phyloP scores from a whole-genome alignment of 2,888 invertebrate species.

The Eugnorisma glareosa region DNA sequence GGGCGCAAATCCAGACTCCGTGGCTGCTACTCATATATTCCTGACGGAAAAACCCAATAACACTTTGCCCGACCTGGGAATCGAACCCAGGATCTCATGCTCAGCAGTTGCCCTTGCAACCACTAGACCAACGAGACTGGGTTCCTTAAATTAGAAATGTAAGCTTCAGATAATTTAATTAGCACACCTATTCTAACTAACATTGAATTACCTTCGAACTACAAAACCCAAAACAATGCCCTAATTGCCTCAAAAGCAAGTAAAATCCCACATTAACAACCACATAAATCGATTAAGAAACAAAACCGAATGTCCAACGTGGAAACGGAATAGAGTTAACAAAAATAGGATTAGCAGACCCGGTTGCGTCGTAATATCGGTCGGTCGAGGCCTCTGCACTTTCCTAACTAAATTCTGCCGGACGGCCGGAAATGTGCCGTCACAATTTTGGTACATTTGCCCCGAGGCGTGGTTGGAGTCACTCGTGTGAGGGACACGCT shows the following conservation, averaged over 20 bases:
- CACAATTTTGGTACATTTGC: constrained; percentile 71
- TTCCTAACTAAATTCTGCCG: constrained; percentile 79
- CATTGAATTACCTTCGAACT: not conserved
- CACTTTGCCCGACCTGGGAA: not conserved
- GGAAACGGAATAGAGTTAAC: constrained; percentile 73
- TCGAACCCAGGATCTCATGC: not conserved
- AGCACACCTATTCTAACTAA: not conserved
- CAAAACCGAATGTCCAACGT: constrained; percentile 51
- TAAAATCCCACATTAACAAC: constrained; percentile 25
- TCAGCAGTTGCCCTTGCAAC: not conserved
- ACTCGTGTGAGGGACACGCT: constrained; percentile 52
- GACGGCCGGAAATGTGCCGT: constrained; percentile 72
- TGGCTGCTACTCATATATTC: not conserved
- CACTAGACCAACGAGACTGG: not conserved
- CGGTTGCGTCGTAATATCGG: constrained; percentile 68
- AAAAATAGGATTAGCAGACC: constrained; percentile 79
- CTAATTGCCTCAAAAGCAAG: not conserved
- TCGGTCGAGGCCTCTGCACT: constrained; percentile 69
- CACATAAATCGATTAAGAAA: constrained; percentile 43
- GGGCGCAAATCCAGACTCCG: no score
- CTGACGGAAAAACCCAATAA: not conserved
- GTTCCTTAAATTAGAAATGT: not conserved
- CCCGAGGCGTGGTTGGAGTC: constrained; percentile 57
- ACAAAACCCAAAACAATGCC: not conserved
- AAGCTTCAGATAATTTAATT: not conserved